These are phyloP conservation scores for Enteromius anoplus DNA, from an alignment of 2,797 vertebrate species.

Conservation along the genomic window DNA sequence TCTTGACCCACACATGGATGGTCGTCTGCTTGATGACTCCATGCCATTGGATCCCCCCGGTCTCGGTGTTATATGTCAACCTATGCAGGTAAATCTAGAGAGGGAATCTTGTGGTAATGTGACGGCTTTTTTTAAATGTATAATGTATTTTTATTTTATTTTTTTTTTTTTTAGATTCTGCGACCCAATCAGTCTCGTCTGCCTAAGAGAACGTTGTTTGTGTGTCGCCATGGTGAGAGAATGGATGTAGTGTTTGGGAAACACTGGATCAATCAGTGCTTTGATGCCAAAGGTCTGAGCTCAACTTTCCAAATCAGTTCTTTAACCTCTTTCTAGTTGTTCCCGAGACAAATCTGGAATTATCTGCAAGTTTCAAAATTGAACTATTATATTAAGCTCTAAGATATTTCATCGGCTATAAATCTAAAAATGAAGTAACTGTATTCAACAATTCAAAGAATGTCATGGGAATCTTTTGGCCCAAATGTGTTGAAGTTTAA, in stretches of 20 bases:
- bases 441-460: neutral
- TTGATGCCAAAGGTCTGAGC: slow-evolving; percentile 93
- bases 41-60: slow-evolving; percentile 77
- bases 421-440: neutral
- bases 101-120: neutral
- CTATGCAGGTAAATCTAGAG: slow-evolving; percentile 83
- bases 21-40: slow-evolving; percentile 85
- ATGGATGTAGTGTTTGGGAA: slow-evolving; percentile 99
- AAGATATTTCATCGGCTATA: neutral
- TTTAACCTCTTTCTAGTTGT: slow-evolving; percentile 7
- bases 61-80: slow-evolving; percentile 87
- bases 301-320: slow-evolving; percentile 21
- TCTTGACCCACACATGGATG: slow-evolving; percentile 82
- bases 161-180: slow-evolving; percentile 76
- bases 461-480: neutral
- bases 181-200: slow-evolving; percentile 79
- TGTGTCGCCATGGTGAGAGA: slow-evolving; percentile 96
- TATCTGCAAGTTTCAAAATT: neutral
- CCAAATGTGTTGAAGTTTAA: neutral
- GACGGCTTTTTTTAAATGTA: neutral
- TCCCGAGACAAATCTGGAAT: neutral
- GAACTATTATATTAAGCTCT: neutral
- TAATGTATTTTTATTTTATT: neutral
- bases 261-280: slow-evolving; percentile 96
- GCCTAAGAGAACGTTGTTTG: slow-evolving; percentile 91